Evolutionary conservation across 2,113 vertebrate genomes (phyloP), one percentile per base, ranked within the genome.

Genomic region (Diadophis punctatus): DNA sequence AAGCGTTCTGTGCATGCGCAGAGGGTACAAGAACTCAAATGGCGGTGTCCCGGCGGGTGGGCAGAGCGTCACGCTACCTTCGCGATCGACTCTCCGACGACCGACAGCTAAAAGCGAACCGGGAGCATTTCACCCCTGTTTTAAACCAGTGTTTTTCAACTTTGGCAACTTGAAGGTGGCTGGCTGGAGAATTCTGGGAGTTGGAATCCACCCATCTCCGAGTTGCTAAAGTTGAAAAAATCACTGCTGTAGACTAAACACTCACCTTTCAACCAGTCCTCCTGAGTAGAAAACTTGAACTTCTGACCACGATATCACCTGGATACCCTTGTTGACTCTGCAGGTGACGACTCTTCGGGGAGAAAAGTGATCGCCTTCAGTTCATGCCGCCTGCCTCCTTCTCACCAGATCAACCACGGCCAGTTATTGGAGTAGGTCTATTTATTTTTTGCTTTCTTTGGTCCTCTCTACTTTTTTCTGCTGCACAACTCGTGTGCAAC

Each of bases 341-440:
- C 96, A 99, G 98, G 98, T 85, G 98, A 98, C 80, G 98, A 99
- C 94, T 95, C 95, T 94, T 98, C 97, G 8, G 98, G 98, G 89
- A 97, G 98, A 93, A 98, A 98, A 90, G 92, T 98, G 90, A 96
- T 99, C 88, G 96, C 96, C 5, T 99, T 99, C 96, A 98, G 98
- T 94, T 98, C 98, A 97, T 99, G 98, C 94, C 97, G 96, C 92
- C 94, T 98, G 96, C 98, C 98, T 0, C 98, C 98, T 0, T 98
- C 97, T 0, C 97, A 99, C 63, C 97, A 99, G 96, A 98, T 99
- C 90, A 97, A 98, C 97, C 98, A 99, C 95, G 97, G 92, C 25
- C 97, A 97, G 4, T 96, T 99, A 39, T 97, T 99, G 14, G 97
- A 98, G 98, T 99, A 95, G 96, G 98, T 97, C 16, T 25, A 39